Percentiles rank a stretch among this genome's conserved stretches.
phyloP scores from a whole-genome alignment of 1,140 invertebrate genomes.

The Microplitis mediator region DNA sequence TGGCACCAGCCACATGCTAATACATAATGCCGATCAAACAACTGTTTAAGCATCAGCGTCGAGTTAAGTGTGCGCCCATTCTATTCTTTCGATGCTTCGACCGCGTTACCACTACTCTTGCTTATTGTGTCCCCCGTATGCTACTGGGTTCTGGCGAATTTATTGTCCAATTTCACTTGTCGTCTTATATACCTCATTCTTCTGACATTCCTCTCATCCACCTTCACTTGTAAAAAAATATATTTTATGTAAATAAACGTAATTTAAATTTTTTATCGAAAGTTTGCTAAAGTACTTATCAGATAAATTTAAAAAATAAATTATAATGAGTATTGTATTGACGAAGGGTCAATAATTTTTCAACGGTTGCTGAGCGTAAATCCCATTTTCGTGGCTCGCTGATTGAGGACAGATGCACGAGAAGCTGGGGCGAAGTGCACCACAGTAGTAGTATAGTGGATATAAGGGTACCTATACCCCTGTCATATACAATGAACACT shows the following conservation, averaged over 20 bases:
- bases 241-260: too few species aligned
- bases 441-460: conserved; percentile 35
- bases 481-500: conserved; percentile 50
- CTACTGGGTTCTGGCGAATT: neutral
- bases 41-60: conserved; percentile 56
- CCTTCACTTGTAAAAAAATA: neutral
- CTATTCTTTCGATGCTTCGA: conserved; percentile 38
- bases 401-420: conserved; percentile 63
- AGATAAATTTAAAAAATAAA: neutral
- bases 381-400: conserved; percentile 58
- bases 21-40: conserved; percentile 61
- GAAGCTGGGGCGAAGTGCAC: conserved; percentile 48
- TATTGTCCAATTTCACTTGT: conserved; percentile 19
- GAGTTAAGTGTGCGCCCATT: conserved; percentile 59
- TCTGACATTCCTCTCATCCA: neutral
- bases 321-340: neutral
- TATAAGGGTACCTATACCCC: conserved; percentile 44
- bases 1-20: conserved; percentile 62
- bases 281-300: neutral
- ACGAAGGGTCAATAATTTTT: conserved; percentile 49
- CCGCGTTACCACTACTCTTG: conserved; percentile 34
- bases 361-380: conserved; percentile 42
- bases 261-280: neutral
- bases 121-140: conserved; percentile 16
- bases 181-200: too few species aligned